A percentile compares a stretch with the other conserved stretches of the same genome.
Evolutionary conservation across 1,140 invertebrate species (phyloP).

Genomic region (Hermatobates lingyangjiaoensis): DNA sequence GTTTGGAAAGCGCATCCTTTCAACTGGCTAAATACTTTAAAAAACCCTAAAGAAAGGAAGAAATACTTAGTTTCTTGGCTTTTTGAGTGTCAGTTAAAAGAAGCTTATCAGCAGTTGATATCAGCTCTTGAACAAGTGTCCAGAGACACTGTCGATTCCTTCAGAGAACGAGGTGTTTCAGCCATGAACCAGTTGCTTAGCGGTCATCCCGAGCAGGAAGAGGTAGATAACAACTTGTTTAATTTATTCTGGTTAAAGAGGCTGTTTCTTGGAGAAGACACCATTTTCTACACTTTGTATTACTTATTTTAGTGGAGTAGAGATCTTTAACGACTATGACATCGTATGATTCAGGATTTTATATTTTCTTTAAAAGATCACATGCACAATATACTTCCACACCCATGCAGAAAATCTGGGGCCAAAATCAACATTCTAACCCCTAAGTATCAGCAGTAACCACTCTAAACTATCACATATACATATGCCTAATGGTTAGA

Average conservation of each 20-base stretch:
- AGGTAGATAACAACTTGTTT: slow-evolving; percentile 25
- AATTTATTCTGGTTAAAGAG: not conserved
- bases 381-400: not conserved
- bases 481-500: too few species aligned
- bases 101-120: slow-evolving; percentile 52
- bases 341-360: not conserved
- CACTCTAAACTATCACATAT: too few species aligned
- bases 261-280: not conserved
- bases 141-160: slow-evolving; percentile 50
- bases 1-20: too few species aligned
- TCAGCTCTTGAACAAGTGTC: slow-evolving; percentile 37
- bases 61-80: slow-evolving; percentile 36
- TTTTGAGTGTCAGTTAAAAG: slow-evolving; percentile 70
- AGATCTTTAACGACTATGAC: not conserved
- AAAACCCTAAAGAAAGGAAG: too few species aligned
- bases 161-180: slow-evolving; percentile 63
- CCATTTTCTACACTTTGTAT: not conserved
- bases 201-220: slow-evolving; percentile 74
- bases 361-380: not conserved
- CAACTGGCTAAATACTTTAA: too few species aligned
- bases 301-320: too few species aligned
- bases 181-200: slow-evolving; percentile 60
- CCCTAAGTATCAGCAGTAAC: too few species aligned
- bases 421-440: too few species aligned
- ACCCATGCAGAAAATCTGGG: not conserved